Evolutionary conservation across 2,113 vertebrate genomes (phyloP), one percentile per base, ranked within the genome.

Genomic region (Platichthys stellatus): DNA sequence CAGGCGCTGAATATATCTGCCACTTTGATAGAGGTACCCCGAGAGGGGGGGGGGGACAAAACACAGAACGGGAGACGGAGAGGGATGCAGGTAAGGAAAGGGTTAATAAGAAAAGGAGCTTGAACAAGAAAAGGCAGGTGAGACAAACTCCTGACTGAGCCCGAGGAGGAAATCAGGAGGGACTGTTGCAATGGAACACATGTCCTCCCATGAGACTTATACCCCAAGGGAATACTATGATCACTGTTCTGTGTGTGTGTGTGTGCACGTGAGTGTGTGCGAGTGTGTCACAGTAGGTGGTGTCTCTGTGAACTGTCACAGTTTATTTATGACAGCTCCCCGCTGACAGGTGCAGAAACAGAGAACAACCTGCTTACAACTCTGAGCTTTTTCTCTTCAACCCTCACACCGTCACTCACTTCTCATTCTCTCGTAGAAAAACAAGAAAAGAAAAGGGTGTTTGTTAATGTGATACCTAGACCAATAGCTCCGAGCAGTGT

Each of bases 281-380:
- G 69, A 23, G 70, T 69, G 56, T 73, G 77, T 85, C 81, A 76
- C 85, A 82, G 89, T 78, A 72, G 80, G 90, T 78, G 89, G 84
- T 40, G 81, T 82, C 78, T 78, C 80, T 86, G 80, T 86, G 87
- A 92, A 91, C 88, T 86, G 82, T 91, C 85, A 71, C 87, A 90
- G 86, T 89, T 88, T 91, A 91, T 93, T 92, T 91, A 88, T 91
- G 90, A 91, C 65, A 24, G 75, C 81, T 58, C 67, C 88, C 86
- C 20, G 45, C 89, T 88, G 90, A 75, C 58, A 58, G 74, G 64
- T 57, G 66, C 68, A 74, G 78, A 76, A 74, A 70, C 68, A 74
- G 78, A 76, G 76, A 78, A 74, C 47, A 83, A 76, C 83, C 74
- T 79, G 78, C 77, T 88, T 63, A 78, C 78, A 74, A 51, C 45